A percentile compares a stretch with the other conserved stretches of the same genome.
These are phyloP conservation scores for Drosophila hydei DNA, from an alignment of 1,140 invertebrate species.

Conservation along the genomic window DNA sequence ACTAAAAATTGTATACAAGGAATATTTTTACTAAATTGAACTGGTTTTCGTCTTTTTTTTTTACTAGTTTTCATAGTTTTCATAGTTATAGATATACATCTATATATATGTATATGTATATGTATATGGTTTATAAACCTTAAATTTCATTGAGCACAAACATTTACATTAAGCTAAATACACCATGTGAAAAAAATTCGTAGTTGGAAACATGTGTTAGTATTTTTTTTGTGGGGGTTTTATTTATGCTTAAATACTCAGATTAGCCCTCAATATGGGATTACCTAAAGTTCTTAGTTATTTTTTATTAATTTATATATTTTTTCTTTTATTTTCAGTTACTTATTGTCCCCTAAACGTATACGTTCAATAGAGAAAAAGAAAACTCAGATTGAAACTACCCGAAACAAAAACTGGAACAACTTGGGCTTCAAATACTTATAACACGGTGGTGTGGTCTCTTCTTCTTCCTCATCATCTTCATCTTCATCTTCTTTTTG, in stretches of 20 bases:
- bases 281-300: slow-evolving; percentile 22
- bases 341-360: slow-evolving; percentile 63
- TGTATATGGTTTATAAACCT: slow-evolving; percentile 11
- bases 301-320: slow-evolving; percentile 3
- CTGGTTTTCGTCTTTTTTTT: slow-evolving; percentile 11
- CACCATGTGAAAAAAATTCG: slow-evolving; percentile 66
- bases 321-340: slow-evolving; percentile 36
- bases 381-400: slow-evolving; percentile 5
- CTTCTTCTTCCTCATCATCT: background rate
- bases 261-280: slow-evolving; percentile 17
- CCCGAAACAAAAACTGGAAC: background rate
- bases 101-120: slow-evolving; percentile 24
- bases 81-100: slow-evolving; percentile 22
- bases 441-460: slow-evolving; percentile 39
- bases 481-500: background rate
- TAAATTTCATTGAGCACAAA: slow-evolving; percentile 39
- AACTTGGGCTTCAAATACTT: slow-evolving; percentile 22
- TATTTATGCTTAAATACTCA: background rate
- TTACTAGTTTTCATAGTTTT: slow-evolving; percentile 1
- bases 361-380: slow-evolving; percentile 38
- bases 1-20: slow-evolving; percentile 53
- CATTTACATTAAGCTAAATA: slow-evolving; percentile 54
- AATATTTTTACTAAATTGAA: slow-evolving; percentile 46
- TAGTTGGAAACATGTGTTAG: slow-evolving; percentile 51
- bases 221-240: slow-evolving; percentile 4